Evolutionary conservation across 2,113 vertebrate genomes (phyloP), one percentile per base, ranked within the genome.

Genomic region (Eurystomus gularis): DNA sequence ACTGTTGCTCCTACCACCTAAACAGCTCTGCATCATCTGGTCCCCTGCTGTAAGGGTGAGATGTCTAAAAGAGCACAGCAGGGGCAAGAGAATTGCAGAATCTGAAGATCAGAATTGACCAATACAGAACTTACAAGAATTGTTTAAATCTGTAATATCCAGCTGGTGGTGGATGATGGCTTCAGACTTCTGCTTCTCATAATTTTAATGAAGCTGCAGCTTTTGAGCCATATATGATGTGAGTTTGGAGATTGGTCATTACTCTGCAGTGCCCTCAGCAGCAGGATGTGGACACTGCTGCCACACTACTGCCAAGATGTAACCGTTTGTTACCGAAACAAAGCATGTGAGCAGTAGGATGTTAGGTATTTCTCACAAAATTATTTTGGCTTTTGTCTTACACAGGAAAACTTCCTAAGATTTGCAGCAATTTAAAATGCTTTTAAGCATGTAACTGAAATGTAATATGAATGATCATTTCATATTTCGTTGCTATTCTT

Each of bases 401-500:
- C 70, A 71, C 16, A 48, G 82, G 94, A 94, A 90, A 60, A 16
- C 92, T 95, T 93, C 52, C 66, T 91, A 95, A 89, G 24, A 78
- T 97, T 96, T 96, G 83, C 82, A 92, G 75, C 72, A 37, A 94
- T 82, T 86, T 91, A 92, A 95, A 96, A 84, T 96, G 44, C 85
- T 96, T 96, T 95, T 93, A 96, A 85, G 86, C 55, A 92, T 89
- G 79, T 90, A 92, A 95, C 49, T 82, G 92, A 88, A 89, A 85
- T 71, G 68, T 83, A 86, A 94, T 62, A 25, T 78, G 93, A 96
- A 94, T 96, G 91, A 93, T 44, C 42, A 90, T 83, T 90, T 85
- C 86, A 40, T 92, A 85, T 97, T 97, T 97, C 61, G 42, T 72
- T 95, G 96, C 95, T 91, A n/a, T 93, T 96, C 91, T 93, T 94